Conservation (phyloP, 2,113 vertebrate species). For the Paradoxurus hermaphroditus region DNA sequence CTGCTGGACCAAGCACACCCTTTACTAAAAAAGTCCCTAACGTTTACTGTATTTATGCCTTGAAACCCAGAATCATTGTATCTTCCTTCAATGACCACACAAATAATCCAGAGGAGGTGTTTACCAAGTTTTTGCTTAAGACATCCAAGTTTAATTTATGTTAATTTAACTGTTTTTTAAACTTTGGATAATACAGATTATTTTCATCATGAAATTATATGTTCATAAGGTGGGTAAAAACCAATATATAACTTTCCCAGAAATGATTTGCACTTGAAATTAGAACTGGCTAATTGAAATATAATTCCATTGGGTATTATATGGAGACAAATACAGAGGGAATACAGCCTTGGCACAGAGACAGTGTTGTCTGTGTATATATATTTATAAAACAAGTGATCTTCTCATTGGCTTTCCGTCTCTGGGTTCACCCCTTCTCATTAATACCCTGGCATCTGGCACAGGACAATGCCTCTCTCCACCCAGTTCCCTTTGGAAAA, state of each 20-base stretch:
- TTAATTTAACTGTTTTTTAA: neutral
- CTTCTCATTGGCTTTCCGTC: neutral
- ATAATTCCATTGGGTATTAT: too few relatives aligned
- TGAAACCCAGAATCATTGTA: neutral
- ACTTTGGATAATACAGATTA: neutral
- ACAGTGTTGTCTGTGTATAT: neutral
- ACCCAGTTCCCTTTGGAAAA: neutral
- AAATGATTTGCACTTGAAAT: slow-evolving; percentile 5
- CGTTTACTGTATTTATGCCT: neutral
- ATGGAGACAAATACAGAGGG: neutral
- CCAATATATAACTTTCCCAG: neutral
- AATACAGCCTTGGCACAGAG: neutral
- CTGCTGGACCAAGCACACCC: neutral
- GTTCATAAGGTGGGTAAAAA: neutral
- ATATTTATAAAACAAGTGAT: neutral
- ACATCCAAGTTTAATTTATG: neutral
- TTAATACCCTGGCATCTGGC: neutral
- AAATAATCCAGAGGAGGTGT: neutral
- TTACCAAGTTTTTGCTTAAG: neutral
- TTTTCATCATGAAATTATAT: slow-evolving; percentile 12
- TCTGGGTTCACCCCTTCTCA: neutral
- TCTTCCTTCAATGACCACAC: neutral
- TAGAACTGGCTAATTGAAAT: neutral
- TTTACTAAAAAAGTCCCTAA: neutral
- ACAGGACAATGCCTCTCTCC: neutral